Percentiles rank a stretch among this genome's conserved stretches.
phyloP scores from a whole-genome alignment of 2,888 invertebrate genomes.

The Cyrtodaria siliqua region DNA sequence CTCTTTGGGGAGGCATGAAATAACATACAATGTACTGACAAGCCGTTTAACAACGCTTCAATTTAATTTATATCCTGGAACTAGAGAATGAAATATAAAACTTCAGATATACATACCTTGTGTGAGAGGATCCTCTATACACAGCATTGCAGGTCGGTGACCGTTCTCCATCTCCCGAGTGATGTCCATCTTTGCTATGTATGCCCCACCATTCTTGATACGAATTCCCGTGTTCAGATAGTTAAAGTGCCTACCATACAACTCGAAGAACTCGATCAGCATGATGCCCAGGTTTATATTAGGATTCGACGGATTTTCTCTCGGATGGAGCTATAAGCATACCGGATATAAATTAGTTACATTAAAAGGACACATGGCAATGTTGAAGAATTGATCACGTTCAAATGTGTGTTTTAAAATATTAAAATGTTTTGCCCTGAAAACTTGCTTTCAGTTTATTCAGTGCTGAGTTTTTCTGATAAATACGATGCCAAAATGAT shows the following conservation, averaged over 20 bases:
- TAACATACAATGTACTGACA: no score
- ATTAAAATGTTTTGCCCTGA: no score
- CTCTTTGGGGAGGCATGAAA: no score
- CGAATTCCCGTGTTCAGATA: constrained; percentile 97
- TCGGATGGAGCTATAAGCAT: constrained; percentile 91
- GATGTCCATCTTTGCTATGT: constrained; percentile 96
- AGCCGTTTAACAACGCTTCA: no score
- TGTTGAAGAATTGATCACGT: not conserved
- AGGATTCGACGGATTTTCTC: constrained; percentile 90
- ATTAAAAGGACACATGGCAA: not conserved
- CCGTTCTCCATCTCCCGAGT: constrained; percentile 97
- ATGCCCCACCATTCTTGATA: constrained; percentile 96
- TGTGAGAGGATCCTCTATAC: constrained; percentile 99
- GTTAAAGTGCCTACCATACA: constrained; percentile 97
- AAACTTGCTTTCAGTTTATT: no score
- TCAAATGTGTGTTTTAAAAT: no score
- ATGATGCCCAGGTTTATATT: constrained; percentile 95
- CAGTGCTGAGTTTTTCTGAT: no score
- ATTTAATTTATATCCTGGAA: no score
- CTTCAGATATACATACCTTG: constrained; percentile 88
- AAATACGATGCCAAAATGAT: no score
- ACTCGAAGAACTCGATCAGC: constrained; percentile 98
- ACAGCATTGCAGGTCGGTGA: constrained; percentile 95
- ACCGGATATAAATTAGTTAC: constrained; percentile 22
- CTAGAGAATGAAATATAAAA: no score